Evolutionary conservation across 2,797 vertebrate genomes (phyloP), one percentile per base, ranked within the genome.

Genomic region (Emys orbicularis): DNA sequence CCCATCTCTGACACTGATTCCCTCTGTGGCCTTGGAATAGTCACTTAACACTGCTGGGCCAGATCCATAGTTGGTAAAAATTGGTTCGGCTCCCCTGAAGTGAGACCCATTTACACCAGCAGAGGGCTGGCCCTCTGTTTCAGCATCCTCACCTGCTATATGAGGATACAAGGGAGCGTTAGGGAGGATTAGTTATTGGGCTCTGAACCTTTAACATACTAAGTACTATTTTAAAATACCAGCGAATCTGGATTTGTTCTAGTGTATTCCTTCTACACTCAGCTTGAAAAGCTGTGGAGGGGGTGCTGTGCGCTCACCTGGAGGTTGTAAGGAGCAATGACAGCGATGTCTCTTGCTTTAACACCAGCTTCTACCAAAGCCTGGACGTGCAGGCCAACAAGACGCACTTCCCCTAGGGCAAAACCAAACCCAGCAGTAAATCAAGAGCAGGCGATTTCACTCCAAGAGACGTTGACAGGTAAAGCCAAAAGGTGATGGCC

Each of bases 321-420:
- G 34, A 99, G 98, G 97, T 99, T 99, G 97, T 99, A 99, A 0
- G 99, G 99, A 0, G 99, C 98, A 90, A 99, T 99, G 59, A 99
- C 98, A 0, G 99, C 99, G 0, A 99, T 98, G 95, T 99, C 99
- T 86, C 97, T 98, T 3, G 99, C 98, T 94, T 98, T 98, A 65
- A 99, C 97, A 0, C 99, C 99, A 6, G 99, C 99, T 0, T 98
- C 98, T 86, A 98, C 98, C 97, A 99, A 98, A 19, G 99, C 98
- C 81, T 99, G 99, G 93, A 99, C 72, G 27, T 99, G 99, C 89
- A 99, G 80, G 56, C 98, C 97, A 2, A 99, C 99, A 47, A 99
- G 98, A 83, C 99, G 99, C 9, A 99, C 99, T 93, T 99, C 99
- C 68, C 99, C 99, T 99, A 97, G 79, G n/a, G 87, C 87, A 68